Evolutionary conservation across 2,113 vertebrate species (phyloP), one percentile per base, ranked within the genome.

Genomic region (Puma concolor): DNA sequence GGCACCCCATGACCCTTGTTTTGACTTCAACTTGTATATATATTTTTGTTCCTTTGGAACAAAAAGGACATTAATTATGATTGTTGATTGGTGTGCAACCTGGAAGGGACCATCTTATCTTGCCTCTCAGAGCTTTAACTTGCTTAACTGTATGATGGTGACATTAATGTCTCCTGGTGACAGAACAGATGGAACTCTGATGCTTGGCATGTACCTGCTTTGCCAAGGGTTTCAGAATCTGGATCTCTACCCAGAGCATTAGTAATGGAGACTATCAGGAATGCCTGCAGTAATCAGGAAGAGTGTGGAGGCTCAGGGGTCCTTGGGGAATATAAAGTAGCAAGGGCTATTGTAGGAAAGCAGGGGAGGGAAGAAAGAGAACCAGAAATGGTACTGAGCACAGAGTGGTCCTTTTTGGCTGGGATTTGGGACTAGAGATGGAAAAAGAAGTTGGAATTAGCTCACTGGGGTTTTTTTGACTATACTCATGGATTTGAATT

Each of bases 1-100:
- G 57, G 21, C 7, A 21, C 57, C 57, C 57, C 57, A 60, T 0
- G 2, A 16, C 21, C 12, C 16, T 82, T 8, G 4, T 31, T 86
- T 88, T 72, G 23, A 82, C 48, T 81, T 88, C 23, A 81, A 4
- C 19, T 54, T 80, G 9, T 54, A 3, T 3, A 36, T 63, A 29
- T 63, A 63, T 63, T 14, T 63, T 96, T 63, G 85, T n/a, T 84
- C 82, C 5, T 92, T 92, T 63, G 48, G 15, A 87, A 80, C 8
- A 67, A 63, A 94, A 21, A 66, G 8, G 79, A 50, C 14, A 69
- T 74, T 69, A 67, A 84, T 81, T 69, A 14, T 6, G 91, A 54
- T 36, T 23, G 4, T 29, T 96, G 36, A 71, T 16, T 48, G 4
- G 19, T 44, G 4, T 54, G 12, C 54, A 54, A 29, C 60, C 44